Base-by-base conservation (phyloP, 2,888 invertebrate species). In the Schrankia costaestrigalis region DNA sequence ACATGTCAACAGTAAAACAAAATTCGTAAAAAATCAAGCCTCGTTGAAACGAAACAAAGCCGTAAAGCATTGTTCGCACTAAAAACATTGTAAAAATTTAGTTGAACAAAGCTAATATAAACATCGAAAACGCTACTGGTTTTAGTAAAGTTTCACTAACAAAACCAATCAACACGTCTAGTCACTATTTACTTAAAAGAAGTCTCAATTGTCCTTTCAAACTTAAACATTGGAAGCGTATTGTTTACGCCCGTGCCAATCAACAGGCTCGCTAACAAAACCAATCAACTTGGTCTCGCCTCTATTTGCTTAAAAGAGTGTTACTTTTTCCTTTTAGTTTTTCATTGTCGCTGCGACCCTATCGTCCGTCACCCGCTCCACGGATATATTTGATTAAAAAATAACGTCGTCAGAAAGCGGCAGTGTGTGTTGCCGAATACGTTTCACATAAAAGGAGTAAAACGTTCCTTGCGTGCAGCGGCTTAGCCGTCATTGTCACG, bases 371-470 rank as follows among this genome's bases (percentile, higher is more conserved):
- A 84, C 80, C 79, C 83, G 84, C 66, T 77, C 79, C 77, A 74
- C 70, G 88, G 87, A 87, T 88, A 88, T 88, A 88, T 89, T 89
- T 88, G 88, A 88, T 89, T 88, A 89, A 89, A 89, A 89, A 89
- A 88, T 88, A 89, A 89, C 86, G 87, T 87, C 88, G 86, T 85
- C 87, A 86, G 87, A 85, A 86, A 79, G 72, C 78, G 80, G 70
- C 66, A 54, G 71, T 71, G 63, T 63, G 57, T 64, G 47, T 56
- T 56, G 72, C 67, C 67, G 76, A 71, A 59, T 60, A 61, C 58
- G 70, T 67, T 64, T 65, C 63, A 54, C 56, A 63, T 58, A 86
- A 85, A 84, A 82, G 74, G 80, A 82, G 76, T 71, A 87, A 84
- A 84, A 84, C 63, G 50, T 52, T 67, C 63, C 71, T 76, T 73